phyloP scores from a whole-genome alignment of 2,113 vertebrate genomes.

The Mesembrinibis cayennensis region DNA sequence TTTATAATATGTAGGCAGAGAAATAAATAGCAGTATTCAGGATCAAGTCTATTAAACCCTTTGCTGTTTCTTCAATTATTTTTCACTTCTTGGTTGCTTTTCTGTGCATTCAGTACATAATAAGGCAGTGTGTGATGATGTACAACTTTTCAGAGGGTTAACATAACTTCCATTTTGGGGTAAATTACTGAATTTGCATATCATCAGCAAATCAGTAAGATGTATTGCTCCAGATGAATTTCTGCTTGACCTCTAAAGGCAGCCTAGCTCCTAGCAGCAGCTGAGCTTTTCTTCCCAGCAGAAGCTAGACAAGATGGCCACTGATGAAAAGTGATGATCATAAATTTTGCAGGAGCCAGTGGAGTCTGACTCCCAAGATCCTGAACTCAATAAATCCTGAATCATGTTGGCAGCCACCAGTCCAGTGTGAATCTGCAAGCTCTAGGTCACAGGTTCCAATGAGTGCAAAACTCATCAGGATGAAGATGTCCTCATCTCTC shows the following conservation, averaged over 20 bases:
- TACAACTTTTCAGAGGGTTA: neutral
- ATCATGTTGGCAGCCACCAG: neutral
- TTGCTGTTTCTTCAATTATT: neutral
- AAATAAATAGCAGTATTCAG: neutral
- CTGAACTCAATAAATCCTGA: neutral
- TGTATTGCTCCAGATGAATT: neutral
- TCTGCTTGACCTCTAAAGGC: neutral
- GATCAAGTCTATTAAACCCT: neutral
- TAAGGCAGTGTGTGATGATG: neutral
- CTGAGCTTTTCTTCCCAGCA: neutral
- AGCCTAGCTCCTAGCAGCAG: neutral
- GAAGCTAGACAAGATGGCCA: neutral
- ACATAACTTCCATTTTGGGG: neutral
- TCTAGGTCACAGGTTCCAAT: neutral
- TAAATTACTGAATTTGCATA: neutral
- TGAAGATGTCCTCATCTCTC: neutral
- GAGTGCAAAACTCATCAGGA: neutral
- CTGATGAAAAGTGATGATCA: neutral
- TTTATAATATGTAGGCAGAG: neutral
- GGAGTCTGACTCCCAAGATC: neutral
- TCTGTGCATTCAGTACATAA: neutral
- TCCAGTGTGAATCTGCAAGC: neutral
- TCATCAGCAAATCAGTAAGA: neutral
- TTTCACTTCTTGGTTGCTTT: neutral
- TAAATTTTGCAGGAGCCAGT: neutral